Evolutionary conservation across 2,797 vertebrate genomes (phyloP).

Genomic region (Gallinago nigripennis): DNA sequence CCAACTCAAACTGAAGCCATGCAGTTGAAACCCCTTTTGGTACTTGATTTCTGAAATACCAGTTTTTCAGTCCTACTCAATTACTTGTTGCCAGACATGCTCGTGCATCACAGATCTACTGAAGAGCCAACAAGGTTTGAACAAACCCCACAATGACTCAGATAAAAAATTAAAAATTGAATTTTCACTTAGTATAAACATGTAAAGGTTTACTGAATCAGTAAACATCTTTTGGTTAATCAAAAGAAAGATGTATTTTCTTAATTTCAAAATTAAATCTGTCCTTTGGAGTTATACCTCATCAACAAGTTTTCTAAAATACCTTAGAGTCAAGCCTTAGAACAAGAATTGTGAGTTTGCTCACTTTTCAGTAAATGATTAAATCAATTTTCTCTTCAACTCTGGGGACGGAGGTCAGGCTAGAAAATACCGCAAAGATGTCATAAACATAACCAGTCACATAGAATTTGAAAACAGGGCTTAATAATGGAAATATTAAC

Average conservation of each 20-base stretch:
- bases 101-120: background rate
- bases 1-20: background rate
- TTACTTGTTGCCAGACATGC: background rate
- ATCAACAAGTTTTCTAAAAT: background rate
- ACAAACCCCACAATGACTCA: fast-evolving
- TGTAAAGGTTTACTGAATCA: background rate
- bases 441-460: background rate
- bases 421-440: background rate
- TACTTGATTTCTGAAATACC: background rate
- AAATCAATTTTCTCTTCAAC: background rate
- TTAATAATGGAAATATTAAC: background rate
- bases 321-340: background rate
- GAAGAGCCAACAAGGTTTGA: background rate
- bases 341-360: background rate
- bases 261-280: background rate
- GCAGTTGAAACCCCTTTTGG: background rate
- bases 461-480: background rate
- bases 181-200: background rate
- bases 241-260: background rate
- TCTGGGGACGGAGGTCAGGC: background rate
- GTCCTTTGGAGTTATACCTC: background rate
- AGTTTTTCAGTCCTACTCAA: background rate
- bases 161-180: background rate
- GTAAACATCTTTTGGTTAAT: background rate
- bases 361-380: background rate